These are phyloP conservation scores for Eurystomus glaucurus DNA, from an alignment of 2,797 vertebrate genomes.

Conservation along the genomic window DNA sequence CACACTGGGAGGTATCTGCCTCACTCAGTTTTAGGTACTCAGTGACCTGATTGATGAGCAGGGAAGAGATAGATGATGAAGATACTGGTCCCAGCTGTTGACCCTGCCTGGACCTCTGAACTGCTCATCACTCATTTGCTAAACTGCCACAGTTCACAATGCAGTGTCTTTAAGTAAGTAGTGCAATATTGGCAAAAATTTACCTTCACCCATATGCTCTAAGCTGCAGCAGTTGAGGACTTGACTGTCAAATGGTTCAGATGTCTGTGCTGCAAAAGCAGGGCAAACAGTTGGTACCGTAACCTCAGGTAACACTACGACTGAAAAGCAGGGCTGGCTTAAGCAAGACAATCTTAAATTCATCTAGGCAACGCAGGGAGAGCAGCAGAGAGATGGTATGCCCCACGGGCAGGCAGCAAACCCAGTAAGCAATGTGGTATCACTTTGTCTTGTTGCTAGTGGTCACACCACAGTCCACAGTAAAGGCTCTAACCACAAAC, in stretches of 20 bases:
- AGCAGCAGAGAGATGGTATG: background rate
- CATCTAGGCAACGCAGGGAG: background rate
- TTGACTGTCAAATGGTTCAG: background rate
- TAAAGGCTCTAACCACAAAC: background rate
- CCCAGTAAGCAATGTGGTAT: background rate
- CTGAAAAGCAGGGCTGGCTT: background rate
- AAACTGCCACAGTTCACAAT: background rate
- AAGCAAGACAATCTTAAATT: background rate
- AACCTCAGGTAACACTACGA: background rate
- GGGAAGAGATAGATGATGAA: background rate
- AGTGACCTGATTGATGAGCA: background rate
- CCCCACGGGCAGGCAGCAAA: background rate
- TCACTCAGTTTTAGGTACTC: background rate
- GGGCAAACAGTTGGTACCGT: background rate
- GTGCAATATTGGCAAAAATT: background rate
- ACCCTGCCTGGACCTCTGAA: background rate
- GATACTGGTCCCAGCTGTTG: background rate
- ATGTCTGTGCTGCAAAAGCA: background rate
- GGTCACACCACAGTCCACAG: background rate
- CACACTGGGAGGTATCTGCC: background rate
- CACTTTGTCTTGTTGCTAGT: background rate
- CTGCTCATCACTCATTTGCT: constrained; percentile 13
- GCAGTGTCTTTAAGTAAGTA: background rate
- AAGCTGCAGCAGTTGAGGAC: background rate
- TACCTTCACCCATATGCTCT: background rate